Conservation (phyloP, 2,888 invertebrate species). For the Caenorhabditis uteleia region DNA sequence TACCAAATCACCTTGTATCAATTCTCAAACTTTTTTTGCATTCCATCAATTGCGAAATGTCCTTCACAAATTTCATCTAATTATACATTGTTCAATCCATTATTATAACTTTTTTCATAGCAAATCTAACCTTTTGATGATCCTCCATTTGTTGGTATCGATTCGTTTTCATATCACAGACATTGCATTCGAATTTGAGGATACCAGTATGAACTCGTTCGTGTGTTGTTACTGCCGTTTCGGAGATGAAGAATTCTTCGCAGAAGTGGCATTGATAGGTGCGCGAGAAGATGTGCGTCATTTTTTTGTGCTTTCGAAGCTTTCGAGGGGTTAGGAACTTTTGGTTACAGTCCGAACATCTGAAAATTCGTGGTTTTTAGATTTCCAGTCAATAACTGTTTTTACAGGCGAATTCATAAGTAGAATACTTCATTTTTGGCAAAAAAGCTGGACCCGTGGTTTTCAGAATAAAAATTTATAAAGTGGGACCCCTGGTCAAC, state of each 20-base stretch:
- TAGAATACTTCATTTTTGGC: no score
- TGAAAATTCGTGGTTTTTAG: no score
- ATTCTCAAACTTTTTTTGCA: no score
- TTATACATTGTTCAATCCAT: no score
- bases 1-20: background rate
- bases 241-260: constrained; percentile 68
- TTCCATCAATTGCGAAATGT: no score
- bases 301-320: constrained; percentile 68
- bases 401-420: background rate
- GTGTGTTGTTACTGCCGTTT: constrained; percentile 65
- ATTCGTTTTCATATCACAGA: constrained; percentile 58
- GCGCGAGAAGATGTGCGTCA: constrained; percentile 69
- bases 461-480: no score
- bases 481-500: no score
- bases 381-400: no score
- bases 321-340: constrained; percentile 69
- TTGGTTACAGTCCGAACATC: constrained; percentile 66
- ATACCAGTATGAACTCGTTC: constrained; percentile 70
- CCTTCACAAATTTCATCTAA: no score
- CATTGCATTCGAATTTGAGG: constrained; percentile 68
- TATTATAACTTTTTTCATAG: no score
- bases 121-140: constrained; percentile 55
- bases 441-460: no score
- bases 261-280: constrained; percentile 70
- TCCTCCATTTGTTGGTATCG: constrained; percentile 66